Evolutionary conservation across 2,888 invertebrate genomes (phyloP).

Genomic region (Chirona hameri): DNA sequence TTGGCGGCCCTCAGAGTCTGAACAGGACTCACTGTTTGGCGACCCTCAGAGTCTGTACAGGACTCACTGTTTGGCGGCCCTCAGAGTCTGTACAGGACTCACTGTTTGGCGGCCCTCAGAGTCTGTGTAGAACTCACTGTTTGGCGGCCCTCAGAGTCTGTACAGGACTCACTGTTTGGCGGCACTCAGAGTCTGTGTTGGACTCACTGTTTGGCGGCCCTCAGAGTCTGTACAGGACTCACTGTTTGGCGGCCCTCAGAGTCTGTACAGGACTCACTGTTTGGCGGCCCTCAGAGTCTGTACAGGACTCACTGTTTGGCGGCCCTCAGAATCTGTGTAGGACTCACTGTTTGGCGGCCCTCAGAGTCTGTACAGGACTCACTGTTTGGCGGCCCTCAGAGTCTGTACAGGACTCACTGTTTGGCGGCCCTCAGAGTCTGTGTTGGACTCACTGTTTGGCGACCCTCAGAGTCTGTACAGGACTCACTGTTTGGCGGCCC

Average conservation of each 20-base stretch:
- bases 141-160: constrained; percentile 43
- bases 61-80: too few species aligned
- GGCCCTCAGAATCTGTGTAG: too few species aligned
- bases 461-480: too few species aligned
- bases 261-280: too few species aligned
- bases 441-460: too few species aligned
- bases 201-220: too few species aligned
- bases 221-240: constrained; percentile 7
- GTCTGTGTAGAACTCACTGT: constrained; percentile 56
- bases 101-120: constrained; percentile 58
- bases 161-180: constrained; percentile 46
- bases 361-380: constrained; percentile 59
- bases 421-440: constrained; percentile 59
- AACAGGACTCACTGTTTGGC: too few species aligned
- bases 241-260: constrained; percentile 58
- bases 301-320: too few species aligned
- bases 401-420: too few species aligned
- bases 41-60: constrained; percentile 59
- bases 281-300: constrained; percentile 59
- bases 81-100: neutral
- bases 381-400: constrained; percentile 43
- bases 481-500: constrained; percentile 54
- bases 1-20: constrained; percentile 62
- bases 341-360: constrained; percentile 54
- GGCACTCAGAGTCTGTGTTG: constrained; percentile 54